Base-by-base conservation (phyloP, 2,888 invertebrate genomes). In the Leucophenga maculata region DNA sequence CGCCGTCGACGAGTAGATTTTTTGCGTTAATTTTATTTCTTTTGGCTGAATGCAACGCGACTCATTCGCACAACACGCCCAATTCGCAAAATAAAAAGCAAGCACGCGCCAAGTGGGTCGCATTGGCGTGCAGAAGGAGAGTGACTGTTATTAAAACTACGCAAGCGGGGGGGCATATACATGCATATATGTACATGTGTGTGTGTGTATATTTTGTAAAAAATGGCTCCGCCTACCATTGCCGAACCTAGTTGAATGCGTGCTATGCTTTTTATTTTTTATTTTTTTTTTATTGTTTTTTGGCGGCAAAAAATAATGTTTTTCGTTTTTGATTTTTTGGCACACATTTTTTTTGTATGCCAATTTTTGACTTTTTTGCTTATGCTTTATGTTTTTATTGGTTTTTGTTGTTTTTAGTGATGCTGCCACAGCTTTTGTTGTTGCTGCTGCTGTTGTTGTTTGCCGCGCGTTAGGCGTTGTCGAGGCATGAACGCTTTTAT, bases 261-360 rank as follows among this genome's bases (percentile, higher is more conserved):
- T 50, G 6, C n/a, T 50, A 20, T 54, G 3, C 13, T 13, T 54
- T 13, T 54, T 16, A 6, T 1, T 16, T 3, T 57, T 60, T 69
- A 67, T 20, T 46, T 32, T 70, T 82, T 80, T 81, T 78, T 82
- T 78, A n/a, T n/a, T n/a, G n/a, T n/a, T 79, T 80, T 79, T 80
- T 80, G 80, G 80, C 65, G 22, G 11, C 6, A n/a, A 8, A n/a
- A 16, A 16, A 13, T 71, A 68, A 72, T 79, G 79, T 60, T 39
- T 32, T 11, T 18, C 6, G n/a, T 22, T 22, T 57, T 22, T 57
- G 26, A 39, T 14, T 39, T 60, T 32, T 60, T 60, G 44, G 44
- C 39, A 22, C 32, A 32, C 32, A 60, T 60, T 16, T 39, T 59
- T 39, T 59, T 60, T 60, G 39, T 39, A 60, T 39, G 60, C 16